A percentile compares a stretch with the other conserved stretches of the same genome.
Conservation (phyloP, 2,888 invertebrate species). For the Germaria angustata region DNA sequence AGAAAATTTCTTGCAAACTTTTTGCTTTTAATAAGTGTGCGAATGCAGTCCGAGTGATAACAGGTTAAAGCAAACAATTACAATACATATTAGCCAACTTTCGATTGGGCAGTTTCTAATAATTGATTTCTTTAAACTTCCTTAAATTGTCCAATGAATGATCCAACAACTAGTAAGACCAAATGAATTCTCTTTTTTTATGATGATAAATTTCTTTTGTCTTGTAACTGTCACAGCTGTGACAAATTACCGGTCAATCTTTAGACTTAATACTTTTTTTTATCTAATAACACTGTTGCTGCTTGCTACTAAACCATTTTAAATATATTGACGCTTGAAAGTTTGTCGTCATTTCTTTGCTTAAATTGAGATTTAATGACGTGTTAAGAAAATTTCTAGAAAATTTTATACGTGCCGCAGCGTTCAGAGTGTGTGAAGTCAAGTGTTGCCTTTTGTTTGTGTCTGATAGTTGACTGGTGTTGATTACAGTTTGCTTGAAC, state of each 20-base stretch:
- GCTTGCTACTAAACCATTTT: background rate
- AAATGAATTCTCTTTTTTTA: too few species aligned
- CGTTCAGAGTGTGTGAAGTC: background rate
- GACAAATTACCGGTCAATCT: background rate
- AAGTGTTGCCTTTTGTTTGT: background rate
- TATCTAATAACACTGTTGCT: background rate
- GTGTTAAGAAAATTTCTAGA: background rate
- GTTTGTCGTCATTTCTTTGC: background rate
- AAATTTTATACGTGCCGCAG: background rate
- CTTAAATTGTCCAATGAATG: too few species aligned
- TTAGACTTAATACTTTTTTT: background rate
- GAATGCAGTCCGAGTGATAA: too few species aligned
- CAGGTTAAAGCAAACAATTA: too few species aligned
- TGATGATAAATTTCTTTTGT: background rate
- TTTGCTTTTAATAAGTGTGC: too few species aligned
- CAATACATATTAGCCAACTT: too few species aligned
- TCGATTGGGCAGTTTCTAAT: too few species aligned
- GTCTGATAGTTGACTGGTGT: background rate
- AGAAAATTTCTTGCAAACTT: too few species aligned
- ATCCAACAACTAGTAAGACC: too few species aligned
- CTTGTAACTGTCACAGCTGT: background rate
- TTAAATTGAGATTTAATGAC: background rate
- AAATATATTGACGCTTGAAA: background rate
- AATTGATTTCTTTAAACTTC: too few species aligned
- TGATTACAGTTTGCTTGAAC: conserved; percentile 24